Base-by-base conservation (phyloP, 2,888 invertebrate species). In the Salticus scenicus region DNA sequence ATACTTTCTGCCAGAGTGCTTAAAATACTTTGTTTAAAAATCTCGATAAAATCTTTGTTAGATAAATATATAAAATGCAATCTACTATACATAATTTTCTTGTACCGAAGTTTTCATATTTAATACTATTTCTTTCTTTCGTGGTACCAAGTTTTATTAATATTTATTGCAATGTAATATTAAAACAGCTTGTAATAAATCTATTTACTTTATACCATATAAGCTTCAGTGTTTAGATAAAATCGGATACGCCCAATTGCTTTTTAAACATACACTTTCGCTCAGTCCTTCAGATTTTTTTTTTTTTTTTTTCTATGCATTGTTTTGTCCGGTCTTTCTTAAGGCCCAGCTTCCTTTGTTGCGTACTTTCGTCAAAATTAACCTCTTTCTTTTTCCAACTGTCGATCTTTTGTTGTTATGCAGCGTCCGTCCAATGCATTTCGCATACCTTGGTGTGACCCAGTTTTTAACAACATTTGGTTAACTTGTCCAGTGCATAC, bases 381-480 rank as follows among this genome's bases (percentile, higher is more conserved):
- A 73, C 80, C 80, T 73, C 75, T 57, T 74, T 75, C 69, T 24
- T n/a, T 64, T 67, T 66, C 75, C 31, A 75, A 14, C 42, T n/a
- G 42, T 17, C 17, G 17, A 47, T 47, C 42, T 47, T n/a, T 47
- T 66, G 33, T 57, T 57, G 47, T 20, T 57, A 66, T 30, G 28
- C 27, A 28, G 42, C 66, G 72, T 71, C 28, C 41, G 31, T 27
- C 47, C 28, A 69, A 33, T 42, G 41, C 5, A 24, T 24, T 28
- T 75, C 74, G n/a, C n/a, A n/a, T 81, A 74, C 81, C 81, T 81
- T 81, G 81, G 70, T 57, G 63, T 81, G 81, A 81, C 81, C 81
- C 63, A 81, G 42, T 81, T 81, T n/a, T 69, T 63, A 31, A 67
- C 78, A 31, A 17, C 31, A 71, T 64, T 79, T 47, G 27, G 64